A percentile compares a stretch with the other conserved stretches of the same genome.
Conservation (phyloP, 2,113 vertebrate genomes). For the Ellobius talpinus region DNA sequence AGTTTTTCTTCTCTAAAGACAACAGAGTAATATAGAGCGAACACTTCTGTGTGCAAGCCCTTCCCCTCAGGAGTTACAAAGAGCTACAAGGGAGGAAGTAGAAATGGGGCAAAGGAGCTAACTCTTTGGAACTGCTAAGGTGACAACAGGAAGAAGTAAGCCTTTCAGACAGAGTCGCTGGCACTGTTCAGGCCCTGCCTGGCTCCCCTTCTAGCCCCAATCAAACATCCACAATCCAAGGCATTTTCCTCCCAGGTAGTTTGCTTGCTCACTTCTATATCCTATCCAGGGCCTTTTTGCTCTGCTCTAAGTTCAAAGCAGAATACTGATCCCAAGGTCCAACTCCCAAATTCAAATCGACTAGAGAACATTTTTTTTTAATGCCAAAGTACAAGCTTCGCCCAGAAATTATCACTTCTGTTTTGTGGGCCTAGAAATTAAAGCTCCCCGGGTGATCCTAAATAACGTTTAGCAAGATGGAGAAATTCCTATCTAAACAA, state of each 20-base stretch:
- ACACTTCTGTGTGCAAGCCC: not conserved
- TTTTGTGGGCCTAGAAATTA: not conserved
- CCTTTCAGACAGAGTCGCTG: not conserved
- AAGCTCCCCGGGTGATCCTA: not conserved
- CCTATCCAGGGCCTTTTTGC: not conserved
- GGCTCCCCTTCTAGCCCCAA: not conserved
- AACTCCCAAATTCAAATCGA: not conserved
- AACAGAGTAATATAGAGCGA: not conserved
- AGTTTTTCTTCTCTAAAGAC: not conserved
- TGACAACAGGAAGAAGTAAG: not conserved
- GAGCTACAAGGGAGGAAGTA: not conserved
- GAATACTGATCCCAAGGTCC: not conserved
- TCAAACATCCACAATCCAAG: not conserved
- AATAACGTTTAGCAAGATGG: not conserved
- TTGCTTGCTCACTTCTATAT: not conserved
- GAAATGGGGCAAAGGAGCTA: not conserved
- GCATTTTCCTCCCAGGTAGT: not conserved
- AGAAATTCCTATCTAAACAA: not conserved
- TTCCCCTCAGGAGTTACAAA: not conserved
- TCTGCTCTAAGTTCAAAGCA: not conserved
- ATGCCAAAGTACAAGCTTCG: not conserved
- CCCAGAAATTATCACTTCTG: not conserved
- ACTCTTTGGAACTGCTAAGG: not conserved
- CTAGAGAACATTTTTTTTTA: not conserved
- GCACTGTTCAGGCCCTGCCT: not conserved